Base-by-base conservation (phyloP, 2,113 vertebrate genomes). In the Cynocephalus volans region DNA sequence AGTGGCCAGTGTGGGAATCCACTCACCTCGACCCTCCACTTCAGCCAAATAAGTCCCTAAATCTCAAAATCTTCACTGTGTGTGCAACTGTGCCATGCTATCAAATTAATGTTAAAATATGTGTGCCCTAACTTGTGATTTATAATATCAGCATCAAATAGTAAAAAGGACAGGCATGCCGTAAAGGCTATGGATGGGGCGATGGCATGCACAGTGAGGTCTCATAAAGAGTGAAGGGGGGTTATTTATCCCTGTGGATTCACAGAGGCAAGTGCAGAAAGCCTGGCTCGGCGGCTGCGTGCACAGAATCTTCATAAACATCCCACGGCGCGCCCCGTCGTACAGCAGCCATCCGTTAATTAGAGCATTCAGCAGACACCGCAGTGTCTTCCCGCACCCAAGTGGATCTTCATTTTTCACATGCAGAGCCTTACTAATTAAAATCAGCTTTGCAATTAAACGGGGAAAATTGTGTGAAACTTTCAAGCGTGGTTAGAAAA, bases 391-490 rank as follows among this genome's bases (percentile, higher is more conserved):
- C 98, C 98, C 48, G 98, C 98, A 98, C 98, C 98, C 99, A 98
- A 98, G 99, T 98, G 98, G 98, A 98, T 99, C 99, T 98, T 98
- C 98, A 98, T 98, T 98, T 99, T 99, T 98, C 98, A 98, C 99
- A 98, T 96, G 98, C 98, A 98, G 98, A 97, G 98, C 98, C 98
- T 98, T 97, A 98, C 99, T 99, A 99, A 99, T 99, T 99, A 99
- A 99, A 99, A 99, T 99, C 99, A 99, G 99, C 99, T 99, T 99
- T 99, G 99, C 99, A 99, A 99, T 99, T 99, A 99, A 99, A 99
- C 97, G 99, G 99, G 99, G 99, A 99, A 99, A 99, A 99, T 99
- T 99, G 98, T 98, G 98, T 99, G 99, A 98, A 98, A 99, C 99
- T 99, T 99, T 99, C 99, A 99, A 99, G 99, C 97, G 54, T 98